Evolutionary conservation across 2,888 invertebrate species (phyloP).

Genomic region (Palloptera scutellata): DNA sequence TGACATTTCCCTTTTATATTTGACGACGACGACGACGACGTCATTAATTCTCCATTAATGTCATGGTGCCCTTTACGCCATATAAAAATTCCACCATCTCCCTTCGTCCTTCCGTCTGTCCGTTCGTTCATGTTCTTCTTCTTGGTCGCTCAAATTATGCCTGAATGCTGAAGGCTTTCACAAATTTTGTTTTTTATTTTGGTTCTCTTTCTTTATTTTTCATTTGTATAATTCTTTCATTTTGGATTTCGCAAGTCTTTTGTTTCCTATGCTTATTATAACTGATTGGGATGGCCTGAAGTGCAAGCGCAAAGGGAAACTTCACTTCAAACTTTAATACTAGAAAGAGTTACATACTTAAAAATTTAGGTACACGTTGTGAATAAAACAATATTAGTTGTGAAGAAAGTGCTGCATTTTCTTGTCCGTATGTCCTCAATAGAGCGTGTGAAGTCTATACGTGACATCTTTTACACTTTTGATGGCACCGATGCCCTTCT

Average conservation of each 20-base stretch:
- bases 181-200: constrained; percentile 5
- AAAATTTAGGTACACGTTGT: no score
- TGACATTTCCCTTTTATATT: constrained; percentile 28
- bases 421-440: no score
- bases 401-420: no score
- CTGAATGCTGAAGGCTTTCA: not conserved
- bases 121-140: not conserved
- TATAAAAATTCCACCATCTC: constrained; percentile 1
- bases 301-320: not conserved
- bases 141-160: not conserved
- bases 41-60: constrained; percentile 39
- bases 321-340: no score
- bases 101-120: not conserved
- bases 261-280: constrained; percentile 55
- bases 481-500: no score
- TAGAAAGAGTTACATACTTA: no score
- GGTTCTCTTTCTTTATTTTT: not conserved
- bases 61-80: constrained; percentile 26
- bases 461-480: no score
- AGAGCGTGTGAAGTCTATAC: no score
- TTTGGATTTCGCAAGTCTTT: constrained; percentile 41
- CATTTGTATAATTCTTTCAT: constrained; percentile 18
- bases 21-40: constrained; percentile 30
- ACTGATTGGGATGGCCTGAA: constrained; percentile 48
- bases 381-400: no score